These are phyloP conservation scores for Mesoclemmys tuberculata DNA, from an alignment of 2,113 vertebrate genomes.

Conservation along the genomic window DNA sequence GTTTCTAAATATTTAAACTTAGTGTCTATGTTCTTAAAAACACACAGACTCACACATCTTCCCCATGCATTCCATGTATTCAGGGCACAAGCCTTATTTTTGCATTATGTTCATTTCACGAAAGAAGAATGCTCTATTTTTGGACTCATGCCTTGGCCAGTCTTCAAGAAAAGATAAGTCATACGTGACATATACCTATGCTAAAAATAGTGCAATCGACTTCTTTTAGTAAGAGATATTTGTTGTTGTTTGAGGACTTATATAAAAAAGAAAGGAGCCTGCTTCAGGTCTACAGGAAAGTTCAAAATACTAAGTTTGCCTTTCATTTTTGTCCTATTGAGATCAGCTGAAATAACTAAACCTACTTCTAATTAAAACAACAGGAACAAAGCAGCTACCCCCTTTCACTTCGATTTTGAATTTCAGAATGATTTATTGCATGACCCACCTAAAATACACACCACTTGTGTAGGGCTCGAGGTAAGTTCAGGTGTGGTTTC, in stretches of 20 bases:
- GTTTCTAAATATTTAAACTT: constrained; percentile 71
- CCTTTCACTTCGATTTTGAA: not conserved
- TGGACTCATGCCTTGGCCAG: constrained; percentile 67
- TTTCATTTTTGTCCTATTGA: constrained; percentile 1
- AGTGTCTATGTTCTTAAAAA: constrained; percentile 40
- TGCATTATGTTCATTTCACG: constrained; percentile 19
- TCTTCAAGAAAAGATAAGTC: constrained; percentile 50
- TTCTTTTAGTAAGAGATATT: constrained; percentile 51
- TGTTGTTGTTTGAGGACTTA: constrained; percentile 38
- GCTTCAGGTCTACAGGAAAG: not conserved
- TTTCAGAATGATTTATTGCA: not conserved
- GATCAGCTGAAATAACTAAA: not conserved
- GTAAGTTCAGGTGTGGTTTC: constrained; percentile 65
- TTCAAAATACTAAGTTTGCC: not conserved
- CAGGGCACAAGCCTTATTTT: constrained; percentile 38
- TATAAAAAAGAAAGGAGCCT: not conserved
- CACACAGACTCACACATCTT: constrained; percentile 24
- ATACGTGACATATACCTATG: constrained; percentile 48
- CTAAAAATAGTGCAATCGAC: constrained; percentile 56
- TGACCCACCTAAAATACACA: constrained; percentile 29
- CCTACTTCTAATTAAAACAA: not conserved
- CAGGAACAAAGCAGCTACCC: not conserved
- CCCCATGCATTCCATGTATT: not conserved
- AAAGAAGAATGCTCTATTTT: constrained; percentile 5
- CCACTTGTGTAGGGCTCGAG: constrained; percentile 8